Evolutionary conservation across 2,797 vertebrate species (phyloP).

Genomic region (Pseudomugil gertrudae): DNA sequence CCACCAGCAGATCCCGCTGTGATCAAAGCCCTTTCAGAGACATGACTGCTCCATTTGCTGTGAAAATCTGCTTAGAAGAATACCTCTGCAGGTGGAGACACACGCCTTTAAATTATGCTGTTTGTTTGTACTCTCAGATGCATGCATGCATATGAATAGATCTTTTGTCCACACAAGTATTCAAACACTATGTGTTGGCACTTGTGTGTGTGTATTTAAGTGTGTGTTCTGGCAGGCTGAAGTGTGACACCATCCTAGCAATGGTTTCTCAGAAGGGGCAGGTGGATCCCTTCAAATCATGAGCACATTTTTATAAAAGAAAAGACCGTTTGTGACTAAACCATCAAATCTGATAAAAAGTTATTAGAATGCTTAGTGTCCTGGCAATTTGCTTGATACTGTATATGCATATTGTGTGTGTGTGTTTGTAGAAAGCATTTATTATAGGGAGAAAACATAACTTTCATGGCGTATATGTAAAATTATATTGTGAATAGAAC

Average conservation of each 20-base stretch:
- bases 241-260: conserved; percentile 32
- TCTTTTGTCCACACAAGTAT: background rate
- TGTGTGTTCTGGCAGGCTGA: conserved; percentile 6
- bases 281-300: conserved; percentile 40
- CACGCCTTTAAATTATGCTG: conserved; percentile 56
- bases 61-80: conserved; percentile 49
- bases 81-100: conserved; percentile 49
- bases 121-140: background rate
- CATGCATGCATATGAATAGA: background rate
- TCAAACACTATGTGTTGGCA: conserved; percentile 1
- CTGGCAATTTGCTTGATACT: too few species aligned
- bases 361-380: too few species aligned
- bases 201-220: conserved; percentile 14
- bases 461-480: too few species aligned
- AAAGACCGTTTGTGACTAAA: too few species aligned
- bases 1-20: conserved; percentile 46
- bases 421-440: too few species aligned
- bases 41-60: conserved; percentile 42
- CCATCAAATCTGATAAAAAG: too few species aligned
- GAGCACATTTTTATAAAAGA: too few species aligned
- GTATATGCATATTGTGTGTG: too few species aligned
- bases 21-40: conserved; percentile 69
- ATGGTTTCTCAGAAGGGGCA: conserved; percentile 57
- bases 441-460: too few species aligned
- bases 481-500: too few species aligned